Conservation (phyloP, 2,797 vertebrate species). For the Platalea minor region DNA sequence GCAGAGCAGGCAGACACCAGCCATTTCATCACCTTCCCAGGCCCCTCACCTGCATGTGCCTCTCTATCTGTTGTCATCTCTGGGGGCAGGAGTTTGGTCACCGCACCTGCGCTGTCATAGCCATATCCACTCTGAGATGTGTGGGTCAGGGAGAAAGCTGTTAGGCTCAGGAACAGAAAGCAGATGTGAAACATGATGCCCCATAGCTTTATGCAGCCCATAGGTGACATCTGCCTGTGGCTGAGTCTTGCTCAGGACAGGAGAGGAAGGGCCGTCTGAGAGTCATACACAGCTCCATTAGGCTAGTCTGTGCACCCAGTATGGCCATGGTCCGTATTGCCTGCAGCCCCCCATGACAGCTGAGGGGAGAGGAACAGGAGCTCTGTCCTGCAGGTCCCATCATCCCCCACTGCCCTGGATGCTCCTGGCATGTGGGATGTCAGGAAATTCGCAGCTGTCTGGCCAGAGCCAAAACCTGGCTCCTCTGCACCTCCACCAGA, state of each 20-base stretch:
- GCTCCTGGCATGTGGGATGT: rapidly evolving
- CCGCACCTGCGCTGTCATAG: rapidly evolving
- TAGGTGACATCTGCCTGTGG: background rate
- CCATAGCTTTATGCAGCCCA: background rate
- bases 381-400: background rate
- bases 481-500: background rate
- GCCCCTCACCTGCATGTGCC: background rate
- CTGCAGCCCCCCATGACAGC: background rate
- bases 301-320: background rate
- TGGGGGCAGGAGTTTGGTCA: background rate
- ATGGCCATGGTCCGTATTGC: background rate
- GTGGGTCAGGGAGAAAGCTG: background rate
- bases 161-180: background rate
- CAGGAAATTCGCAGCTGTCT: background rate
- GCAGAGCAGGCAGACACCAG: background rate
- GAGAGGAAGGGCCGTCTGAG: background rate
- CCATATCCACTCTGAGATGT: background rate
- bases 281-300: background rate
- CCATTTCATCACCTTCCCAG: background rate
- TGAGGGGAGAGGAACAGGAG: background rate
- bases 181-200: background rate
- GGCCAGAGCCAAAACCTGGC: background rate
- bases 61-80: background rate
- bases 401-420: background rate
- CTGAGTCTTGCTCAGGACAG: background rate